Evolutionary conservation across 2,113 vertebrate species (phyloP).

Genomic region (Tragelaphus buxtoni): DNA sequence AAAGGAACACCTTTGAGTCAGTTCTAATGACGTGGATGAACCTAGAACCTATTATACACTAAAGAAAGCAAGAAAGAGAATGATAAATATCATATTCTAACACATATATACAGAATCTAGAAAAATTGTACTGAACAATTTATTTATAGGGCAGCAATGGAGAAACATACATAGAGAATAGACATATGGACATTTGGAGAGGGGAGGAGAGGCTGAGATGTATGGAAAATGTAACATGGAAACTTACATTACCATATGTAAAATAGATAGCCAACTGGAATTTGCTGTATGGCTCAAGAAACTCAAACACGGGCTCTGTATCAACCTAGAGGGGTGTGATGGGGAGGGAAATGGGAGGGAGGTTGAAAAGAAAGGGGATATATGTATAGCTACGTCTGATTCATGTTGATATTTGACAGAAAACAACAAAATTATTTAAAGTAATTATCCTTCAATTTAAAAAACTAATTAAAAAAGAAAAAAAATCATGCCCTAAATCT

Average conservation of each 20-base stretch:
- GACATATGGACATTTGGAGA: background rate
- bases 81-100: background rate
- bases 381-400: background rate
- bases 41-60: background rate
- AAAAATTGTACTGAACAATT: background rate
- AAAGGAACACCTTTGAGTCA: background rate
- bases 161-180: background rate
- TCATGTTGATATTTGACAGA: background rate
- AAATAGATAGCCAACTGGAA: background rate
- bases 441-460: background rate
- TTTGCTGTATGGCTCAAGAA: background rate
- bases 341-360: background rate
- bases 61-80: background rate
- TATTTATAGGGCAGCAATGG: background rate
- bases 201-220: background rate
- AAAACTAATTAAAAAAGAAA: background rate
- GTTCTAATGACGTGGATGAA: background rate
- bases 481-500: background rate
- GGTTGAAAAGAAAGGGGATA: background rate
- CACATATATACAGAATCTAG: background rate
- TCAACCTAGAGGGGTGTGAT: background rate
- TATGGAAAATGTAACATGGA: background rate
- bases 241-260: background rate
- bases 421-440: background rate
- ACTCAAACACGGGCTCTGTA: background rate